Percentiles rank a stretch among this genome's conserved stretches.
phyloP scores from a whole-genome alignment of 1,140 invertebrate genomes.

The Halyomorpha halys region DNA sequence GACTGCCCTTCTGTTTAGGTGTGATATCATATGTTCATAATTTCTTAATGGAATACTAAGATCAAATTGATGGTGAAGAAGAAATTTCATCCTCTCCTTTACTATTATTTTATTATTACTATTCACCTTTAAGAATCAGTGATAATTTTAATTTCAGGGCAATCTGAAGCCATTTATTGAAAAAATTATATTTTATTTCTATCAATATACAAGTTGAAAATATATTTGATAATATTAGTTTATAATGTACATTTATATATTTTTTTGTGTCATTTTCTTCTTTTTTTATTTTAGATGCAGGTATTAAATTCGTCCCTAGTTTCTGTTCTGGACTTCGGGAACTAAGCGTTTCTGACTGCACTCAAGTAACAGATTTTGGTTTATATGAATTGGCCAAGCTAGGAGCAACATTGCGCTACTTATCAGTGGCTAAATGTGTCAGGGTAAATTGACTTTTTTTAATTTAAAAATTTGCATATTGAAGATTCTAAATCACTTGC shows the following conservation, averaged over 20 bases:
- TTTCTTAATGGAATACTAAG: no score
- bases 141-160: no score
- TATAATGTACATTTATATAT: background rate
- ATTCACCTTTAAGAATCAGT: no score
- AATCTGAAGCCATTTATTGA: no score
- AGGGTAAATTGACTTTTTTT: constrained; percentile 41
- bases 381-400: constrained; percentile 80
- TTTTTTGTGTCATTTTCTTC: background rate
- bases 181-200: no score
- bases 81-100: no score
- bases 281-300: constrained; percentile 47
- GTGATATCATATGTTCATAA: no score
- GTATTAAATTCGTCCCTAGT: constrained; percentile 69
- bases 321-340: constrained; percentile 75
- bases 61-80: no score
- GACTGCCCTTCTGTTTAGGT: no score
- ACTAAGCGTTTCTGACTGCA: constrained; percentile 81
- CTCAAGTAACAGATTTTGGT: constrained; percentile 80
- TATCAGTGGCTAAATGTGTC: constrained; percentile 83
- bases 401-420: constrained; percentile 68
- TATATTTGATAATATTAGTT: no score
- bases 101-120: no score
- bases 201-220: no score
- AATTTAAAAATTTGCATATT: constrained; percentile 6
- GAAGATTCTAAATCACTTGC: constrained; percentile 2